These are phyloP conservation scores for Acipenser transmontanus DNA, from an alignment of 2,797 vertebrate species.

Conservation along the genomic window DNA sequence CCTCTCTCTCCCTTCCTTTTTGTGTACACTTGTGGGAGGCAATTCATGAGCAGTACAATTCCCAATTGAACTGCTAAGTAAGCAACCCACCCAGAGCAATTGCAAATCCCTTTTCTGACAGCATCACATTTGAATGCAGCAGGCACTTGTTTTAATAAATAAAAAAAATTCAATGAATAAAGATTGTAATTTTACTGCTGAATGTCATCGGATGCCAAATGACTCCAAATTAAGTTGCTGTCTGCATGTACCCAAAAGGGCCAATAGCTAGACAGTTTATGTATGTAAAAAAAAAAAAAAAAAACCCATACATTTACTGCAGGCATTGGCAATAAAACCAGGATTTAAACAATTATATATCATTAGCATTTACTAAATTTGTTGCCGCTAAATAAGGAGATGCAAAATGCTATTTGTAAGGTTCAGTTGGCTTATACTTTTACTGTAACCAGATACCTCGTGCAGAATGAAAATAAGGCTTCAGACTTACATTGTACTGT, in stretches of 20 bases:
- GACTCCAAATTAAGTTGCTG: neutral
- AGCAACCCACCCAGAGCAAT: neutral
- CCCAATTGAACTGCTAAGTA: neutral
- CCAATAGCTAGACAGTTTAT: neutral
- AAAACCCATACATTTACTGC: no score
- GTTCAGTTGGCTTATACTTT: no score
- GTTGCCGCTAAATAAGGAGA: no score
- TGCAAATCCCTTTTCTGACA: conserved; percentile 6
- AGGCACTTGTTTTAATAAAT: neutral
- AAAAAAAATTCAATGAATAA: neutral
- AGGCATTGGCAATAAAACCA: no score
- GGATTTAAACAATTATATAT: no score
- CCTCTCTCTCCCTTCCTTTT: no score
- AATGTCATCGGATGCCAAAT: neutral
- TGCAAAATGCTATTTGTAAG: no score
- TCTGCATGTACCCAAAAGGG: neutral
- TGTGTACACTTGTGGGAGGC: neutral
- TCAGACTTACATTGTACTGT: no score
- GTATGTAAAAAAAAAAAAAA: neutral
- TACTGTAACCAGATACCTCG: no score
- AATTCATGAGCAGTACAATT: neutral
- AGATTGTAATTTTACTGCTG: neutral
- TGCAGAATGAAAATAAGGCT: no score
- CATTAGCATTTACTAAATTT: no score
- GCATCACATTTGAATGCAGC: conserved; percentile 7